These are phyloP conservation scores for Muricea muricata DNA, from an alignment of 92 coral and sea anemone species.

Conservation along the genomic window DNA sequence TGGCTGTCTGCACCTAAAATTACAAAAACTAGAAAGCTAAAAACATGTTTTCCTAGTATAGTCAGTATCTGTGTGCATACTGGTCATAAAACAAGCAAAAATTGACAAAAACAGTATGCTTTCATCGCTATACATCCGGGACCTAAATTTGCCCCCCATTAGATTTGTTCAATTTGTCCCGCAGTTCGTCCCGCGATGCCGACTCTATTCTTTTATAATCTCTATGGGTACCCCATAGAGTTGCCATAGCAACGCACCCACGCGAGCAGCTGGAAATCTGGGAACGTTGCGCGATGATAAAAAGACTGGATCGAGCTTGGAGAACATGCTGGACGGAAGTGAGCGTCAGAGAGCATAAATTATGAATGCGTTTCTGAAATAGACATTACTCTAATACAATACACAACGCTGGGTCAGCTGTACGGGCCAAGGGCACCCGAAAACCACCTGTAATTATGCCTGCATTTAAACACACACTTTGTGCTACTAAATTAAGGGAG, in stretches of 20 bases:
- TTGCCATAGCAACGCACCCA: slow-evolving; percentile 17
- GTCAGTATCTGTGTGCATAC: too few species aligned
- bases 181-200: neutral
- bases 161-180: neutral
- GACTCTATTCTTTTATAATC: too few species aligned
- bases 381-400: neutral
- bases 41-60: too few species aligned
- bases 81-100: too few species aligned
- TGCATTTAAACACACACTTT: neutral
- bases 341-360: neutral
- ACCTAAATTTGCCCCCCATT: neutral
- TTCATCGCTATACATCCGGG: too few species aligned
- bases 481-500: too few species aligned
- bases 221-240: neutral
- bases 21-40: too few species aligned
- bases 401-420: neutral
- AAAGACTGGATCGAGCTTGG: neutral
- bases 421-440: neutral
- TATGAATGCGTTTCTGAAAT: neutral
- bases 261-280: slow-evolving; percentile 19
- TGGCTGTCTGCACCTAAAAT: too few species aligned
- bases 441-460: slow-evolving; percentile 1
- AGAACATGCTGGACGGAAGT: neutral
- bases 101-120: too few species aligned
- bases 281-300: slow-evolving; percentile 8